A percentile compares a stretch with the other conserved stretches of the same genome.
phyloP scores from a whole-genome alignment of 2,797 vertebrate genomes.

The Okamejei kenojei region DNA sequence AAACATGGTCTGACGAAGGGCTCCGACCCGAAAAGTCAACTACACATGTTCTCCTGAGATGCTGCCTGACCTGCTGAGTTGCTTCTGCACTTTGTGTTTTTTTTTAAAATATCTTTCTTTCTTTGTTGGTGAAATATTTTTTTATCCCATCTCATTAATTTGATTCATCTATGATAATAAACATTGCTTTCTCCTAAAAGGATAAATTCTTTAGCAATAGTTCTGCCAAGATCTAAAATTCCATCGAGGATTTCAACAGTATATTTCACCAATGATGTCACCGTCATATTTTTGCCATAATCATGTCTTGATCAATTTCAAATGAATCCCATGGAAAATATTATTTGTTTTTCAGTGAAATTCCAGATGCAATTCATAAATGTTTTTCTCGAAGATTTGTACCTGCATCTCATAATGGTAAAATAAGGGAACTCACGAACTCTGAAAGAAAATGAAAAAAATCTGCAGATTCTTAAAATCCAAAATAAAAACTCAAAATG shows the following conservation, averaged over 20 bases:
- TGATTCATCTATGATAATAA: background rate
- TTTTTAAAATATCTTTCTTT: background rate
- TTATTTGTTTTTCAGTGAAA: background rate
- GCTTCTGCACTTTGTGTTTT: no score
- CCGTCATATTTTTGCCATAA: background rate
- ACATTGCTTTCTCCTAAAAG: background rate
- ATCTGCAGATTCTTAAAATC: no score
- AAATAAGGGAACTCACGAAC: background rate
- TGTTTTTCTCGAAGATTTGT: background rate
- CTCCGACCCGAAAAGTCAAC: no score
- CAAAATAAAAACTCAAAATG: no score
- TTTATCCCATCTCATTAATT: background rate
- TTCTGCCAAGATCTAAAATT: background rate
- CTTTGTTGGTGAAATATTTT: background rate
- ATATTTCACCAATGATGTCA: background rate
- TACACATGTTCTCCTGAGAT: no score
- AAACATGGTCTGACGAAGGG: no score
- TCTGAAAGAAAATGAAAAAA: background rate
- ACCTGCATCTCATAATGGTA: background rate
- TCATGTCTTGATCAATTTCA: background rate
- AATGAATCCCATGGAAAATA: background rate
- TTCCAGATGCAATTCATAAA: background rate
- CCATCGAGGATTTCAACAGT: background rate
- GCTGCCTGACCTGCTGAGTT: no score
- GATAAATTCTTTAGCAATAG: background rate